These are phyloP conservation scores for Halcyon smyrnensis DNA, from an alignment of 2,797 vertebrate species.

Conservation along the genomic window DNA sequence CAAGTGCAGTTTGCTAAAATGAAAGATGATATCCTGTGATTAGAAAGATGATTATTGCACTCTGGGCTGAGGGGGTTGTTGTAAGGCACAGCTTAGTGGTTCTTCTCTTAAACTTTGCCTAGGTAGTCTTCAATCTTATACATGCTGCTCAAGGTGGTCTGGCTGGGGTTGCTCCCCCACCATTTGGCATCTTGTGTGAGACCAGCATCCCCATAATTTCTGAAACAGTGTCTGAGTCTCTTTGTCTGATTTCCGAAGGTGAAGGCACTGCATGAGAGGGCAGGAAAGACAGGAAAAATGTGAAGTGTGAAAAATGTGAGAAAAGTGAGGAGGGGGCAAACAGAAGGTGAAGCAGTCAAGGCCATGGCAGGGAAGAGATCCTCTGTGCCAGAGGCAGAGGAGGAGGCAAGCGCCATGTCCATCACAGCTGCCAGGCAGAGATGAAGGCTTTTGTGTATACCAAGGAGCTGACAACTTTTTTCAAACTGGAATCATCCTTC, in stretches of 20 bases:
- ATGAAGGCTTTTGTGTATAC: background rate
- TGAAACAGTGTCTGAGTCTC: background rate
- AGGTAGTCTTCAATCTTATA: background rate
- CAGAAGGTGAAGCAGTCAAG: background rate
- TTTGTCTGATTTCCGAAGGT: background rate
- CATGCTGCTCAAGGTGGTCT: background rate
- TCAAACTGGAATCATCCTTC: background rate
- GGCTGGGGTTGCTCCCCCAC: background rate
- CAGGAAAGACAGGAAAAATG: background rate
- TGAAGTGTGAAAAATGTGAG: background rate
- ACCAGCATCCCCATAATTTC: background rate
- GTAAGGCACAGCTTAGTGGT: background rate
- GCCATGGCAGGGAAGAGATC: background rate
- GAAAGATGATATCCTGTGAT: conserved; percentile 17
- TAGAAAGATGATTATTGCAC: background rate
- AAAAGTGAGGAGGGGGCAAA: background rate
- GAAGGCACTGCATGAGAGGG: background rate
- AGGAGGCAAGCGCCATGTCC: accelerated
- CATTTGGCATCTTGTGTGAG: accelerated
- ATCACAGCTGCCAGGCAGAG: background rate
- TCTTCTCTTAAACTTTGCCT: background rate
- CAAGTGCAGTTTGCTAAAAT: background rate
- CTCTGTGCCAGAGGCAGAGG: background rate
- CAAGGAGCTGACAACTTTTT: background rate
- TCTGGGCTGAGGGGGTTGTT: background rate